Base-by-base conservation (phyloP, 2,888 invertebrate genomes). In the Epinotia demarniana region DNA sequence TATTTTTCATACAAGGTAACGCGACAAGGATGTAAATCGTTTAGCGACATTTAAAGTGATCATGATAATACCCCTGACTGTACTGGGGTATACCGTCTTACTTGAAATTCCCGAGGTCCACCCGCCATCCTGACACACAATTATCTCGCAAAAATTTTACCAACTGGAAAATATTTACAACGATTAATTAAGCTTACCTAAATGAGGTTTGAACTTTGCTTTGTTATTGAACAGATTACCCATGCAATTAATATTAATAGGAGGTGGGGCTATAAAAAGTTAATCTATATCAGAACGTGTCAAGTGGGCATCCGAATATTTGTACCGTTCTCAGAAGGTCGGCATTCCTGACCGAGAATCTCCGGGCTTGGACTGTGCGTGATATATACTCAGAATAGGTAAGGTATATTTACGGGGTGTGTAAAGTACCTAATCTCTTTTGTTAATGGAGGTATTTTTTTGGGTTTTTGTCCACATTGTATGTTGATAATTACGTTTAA, bases 211-310 rank as follows among this genome's bases (percentile, higher is more conserved):
- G 46, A 68, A 68, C 43, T 67, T 61, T 18, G 55, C 60, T n/a
- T 73, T 62, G 63, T 68, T 62, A 70, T 73, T 62, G 53, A 71
- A 71, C 64, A 66, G 53, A 75, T 75, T 75, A 71, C 39, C 62
- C 70, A 60, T 75, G 66, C 71, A 75, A 75, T 75, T 64, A 64
- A 75, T 70, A 66, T 75, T 66, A 70, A 71, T 71, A 53, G 64
- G 64, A 39, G 74, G 55, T n/a, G 49, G 18, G 63, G 63, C 16
- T 64, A 60, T 70, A 75, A 75, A 74, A 75, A 75, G 64, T 75
- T 33, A 75, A 71, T 75, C 64, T 67, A 61, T 66, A 71, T 71
- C 57, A 75, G 69, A 66, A 75, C 75, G 75, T 75, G 75, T 75
- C 75, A 75, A 72, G 46, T 61, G 16, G 71, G 13, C 60, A 71